These are phyloP conservation scores for Copsychus sechellarum DNA, from an alignment of 2,113 vertebrate species.

Conservation along the genomic window DNA sequence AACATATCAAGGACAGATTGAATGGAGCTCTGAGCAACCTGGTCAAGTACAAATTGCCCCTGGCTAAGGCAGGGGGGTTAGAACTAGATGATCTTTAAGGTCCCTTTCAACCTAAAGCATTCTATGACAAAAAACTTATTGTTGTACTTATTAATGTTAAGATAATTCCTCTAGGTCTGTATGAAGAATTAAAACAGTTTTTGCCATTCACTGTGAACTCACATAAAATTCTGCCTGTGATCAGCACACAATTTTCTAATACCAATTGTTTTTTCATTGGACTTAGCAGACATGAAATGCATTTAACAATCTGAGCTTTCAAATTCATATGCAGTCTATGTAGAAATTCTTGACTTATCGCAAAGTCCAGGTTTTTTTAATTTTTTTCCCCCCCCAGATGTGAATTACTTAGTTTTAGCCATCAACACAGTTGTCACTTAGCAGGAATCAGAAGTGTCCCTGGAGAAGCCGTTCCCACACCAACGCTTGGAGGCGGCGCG, in stretches of 20 bases:
- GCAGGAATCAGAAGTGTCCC: not conserved
- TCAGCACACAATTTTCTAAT: not conserved
- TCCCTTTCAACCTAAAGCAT: not conserved
- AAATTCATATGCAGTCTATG: not conserved
- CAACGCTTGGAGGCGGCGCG: accelerated
- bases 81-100: not conserved
- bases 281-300: not conserved
- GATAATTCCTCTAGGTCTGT: not conserved
- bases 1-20: not conserved
- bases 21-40: not conserved
- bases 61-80: not conserved
- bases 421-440: accelerated
- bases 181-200: not conserved
- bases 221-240: accelerated
- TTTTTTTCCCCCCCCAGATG: accelerated
- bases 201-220: not conserved
- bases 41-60: not conserved
- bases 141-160: accelerated
- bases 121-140: accelerated
- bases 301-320: not conserved
- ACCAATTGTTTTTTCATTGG: not conserved
- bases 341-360: not conserved
- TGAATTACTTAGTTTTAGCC: not conserved
- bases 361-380: not conserved
- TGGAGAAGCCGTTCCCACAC: not conserved